These are phyloP conservation scores for Caenorhabditis tropicalis DNA, from an alignment of 1,140 invertebrate genomes.

Conservation along the genomic window DNA sequence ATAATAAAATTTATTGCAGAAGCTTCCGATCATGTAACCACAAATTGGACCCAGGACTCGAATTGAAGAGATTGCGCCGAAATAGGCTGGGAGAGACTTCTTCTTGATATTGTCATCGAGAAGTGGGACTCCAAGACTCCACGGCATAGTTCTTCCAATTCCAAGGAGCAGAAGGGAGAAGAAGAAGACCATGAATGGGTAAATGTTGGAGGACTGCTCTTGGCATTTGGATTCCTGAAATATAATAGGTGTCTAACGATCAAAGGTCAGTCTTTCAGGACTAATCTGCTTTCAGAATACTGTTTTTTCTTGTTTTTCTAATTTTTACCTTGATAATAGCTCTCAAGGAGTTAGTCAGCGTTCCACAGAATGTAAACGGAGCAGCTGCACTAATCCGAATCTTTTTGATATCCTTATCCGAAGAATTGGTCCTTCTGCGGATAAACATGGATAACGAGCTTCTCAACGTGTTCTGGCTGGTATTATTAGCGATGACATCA, in stretches of 20 bases:
- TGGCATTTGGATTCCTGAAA: conserved; percentile 61
- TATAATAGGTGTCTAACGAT: neutral
- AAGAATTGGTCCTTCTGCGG: conserved; percentile 32
- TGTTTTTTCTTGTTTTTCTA: neutral
- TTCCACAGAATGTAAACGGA: conserved; percentile 68
- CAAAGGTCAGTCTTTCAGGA: too few relatives aligned
- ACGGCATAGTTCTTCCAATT: conserved; percentile 69
- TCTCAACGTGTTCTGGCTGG: conserved; percentile 48
- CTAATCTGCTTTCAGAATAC: neutral
- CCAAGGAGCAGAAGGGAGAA: conserved; percentile 65
- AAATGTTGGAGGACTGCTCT: conserved; percentile 60
- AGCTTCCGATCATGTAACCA: conserved; percentile 68
- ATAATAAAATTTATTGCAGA: conserved; percentile 69
- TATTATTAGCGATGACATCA: neutral
- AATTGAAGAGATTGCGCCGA: conserved; percentile 71
- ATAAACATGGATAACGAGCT: conserved; percentile 53
- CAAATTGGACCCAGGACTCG: conserved; percentile 69
- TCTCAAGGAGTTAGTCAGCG: conserved; percentile 67
- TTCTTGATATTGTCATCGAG: conserved; percentile 70
- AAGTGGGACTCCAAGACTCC: conserved; percentile 68
- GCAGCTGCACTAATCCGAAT: conserved; percentile 57
- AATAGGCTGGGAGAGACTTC: conserved; percentile 68
- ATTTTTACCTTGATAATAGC: conserved; percentile 52
- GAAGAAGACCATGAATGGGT: conserved; percentile 69
- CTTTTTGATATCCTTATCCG: conserved; percentile 48